phyloP scores from a whole-genome alignment of 1,140 invertebrate species.

The Ctenoplectra terminalis region DNA sequence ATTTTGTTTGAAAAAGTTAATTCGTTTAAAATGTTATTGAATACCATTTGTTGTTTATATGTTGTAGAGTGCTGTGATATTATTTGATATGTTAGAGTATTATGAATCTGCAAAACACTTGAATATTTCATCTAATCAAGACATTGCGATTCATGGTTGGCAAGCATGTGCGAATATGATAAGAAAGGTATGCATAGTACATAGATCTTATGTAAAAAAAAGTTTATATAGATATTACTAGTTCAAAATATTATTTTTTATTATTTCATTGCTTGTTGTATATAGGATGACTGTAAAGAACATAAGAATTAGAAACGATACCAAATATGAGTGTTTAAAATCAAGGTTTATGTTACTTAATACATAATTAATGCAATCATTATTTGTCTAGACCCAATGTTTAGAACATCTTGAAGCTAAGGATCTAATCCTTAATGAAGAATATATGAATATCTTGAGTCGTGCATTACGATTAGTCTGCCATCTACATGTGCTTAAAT shows the following conservation, averaged over 20 bases:
- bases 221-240: background rate
- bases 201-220: background rate
- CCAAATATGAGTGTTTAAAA: background rate
- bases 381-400: slow-evolving; percentile 86
- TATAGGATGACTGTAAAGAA: background rate
- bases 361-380: slow-evolving; percentile 51
- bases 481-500: slow-evolving; percentile 88
- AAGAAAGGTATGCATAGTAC: slow-evolving; percentile 85
- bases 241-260: slow-evolving; percentile 8
- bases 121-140: slow-evolving; percentile 90
- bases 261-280: background rate
- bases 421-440: slow-evolving; percentile 87
- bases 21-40: slow-evolving; percentile 3
- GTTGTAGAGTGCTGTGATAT: slow-evolving; percentile 84
- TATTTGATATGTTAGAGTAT: slow-evolving; percentile 96
- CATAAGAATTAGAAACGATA: background rate
- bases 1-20: slow-evolving; percentile 21
- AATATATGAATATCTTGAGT: slow-evolving; percentile 87
- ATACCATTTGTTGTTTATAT: slow-evolving; percentile 53
- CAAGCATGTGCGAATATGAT: slow-evolving; percentile 91
- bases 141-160: slow-evolving; percentile 91
- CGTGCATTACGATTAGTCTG: slow-evolving; percentile 87
- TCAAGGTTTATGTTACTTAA: slow-evolving; percentile 2
- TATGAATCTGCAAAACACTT: slow-evolving; percentile 92
- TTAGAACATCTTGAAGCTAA: slow-evolving; percentile 88